Evolutionary conservation across 2,797 vertebrate species (phyloP).

Genomic region (Hippoglossus hippoglossus): DNA sequence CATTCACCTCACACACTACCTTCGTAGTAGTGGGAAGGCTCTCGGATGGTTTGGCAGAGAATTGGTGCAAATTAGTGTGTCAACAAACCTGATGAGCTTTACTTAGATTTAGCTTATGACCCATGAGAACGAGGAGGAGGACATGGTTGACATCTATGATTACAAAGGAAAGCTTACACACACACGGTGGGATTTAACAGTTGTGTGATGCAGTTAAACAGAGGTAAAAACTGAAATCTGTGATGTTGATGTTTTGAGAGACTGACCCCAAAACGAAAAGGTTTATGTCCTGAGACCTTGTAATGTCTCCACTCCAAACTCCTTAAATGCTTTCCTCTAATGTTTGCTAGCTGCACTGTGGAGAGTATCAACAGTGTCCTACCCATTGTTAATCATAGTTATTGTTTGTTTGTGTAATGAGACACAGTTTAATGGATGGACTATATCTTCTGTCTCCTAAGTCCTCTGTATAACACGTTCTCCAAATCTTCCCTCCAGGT

Average conservation of each 20-base stretch:
- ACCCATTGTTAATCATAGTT: background rate
- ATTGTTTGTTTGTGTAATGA: background rate
- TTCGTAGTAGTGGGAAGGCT: background rate
- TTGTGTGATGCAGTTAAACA: too few species aligned
- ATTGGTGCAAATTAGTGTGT: slow-evolving; percentile 60
- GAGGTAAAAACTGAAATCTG: too few species aligned
- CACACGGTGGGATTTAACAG: background rate
- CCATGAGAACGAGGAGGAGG: slow-evolving; percentile 32
- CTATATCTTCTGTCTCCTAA: background rate
- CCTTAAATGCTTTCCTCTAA: background rate
- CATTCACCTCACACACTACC: too few species aligned
- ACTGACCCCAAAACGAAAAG: too few species aligned
- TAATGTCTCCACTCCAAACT: background rate
- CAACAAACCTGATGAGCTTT: slow-evolving; percentile 61
- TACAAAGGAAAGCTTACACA: background rate
- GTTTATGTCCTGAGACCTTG: background rate
- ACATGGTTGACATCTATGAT: slow-evolving; percentile 2
- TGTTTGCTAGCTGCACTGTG: background rate
- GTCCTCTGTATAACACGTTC: background rate
- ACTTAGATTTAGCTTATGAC: slow-evolving; percentile 43
- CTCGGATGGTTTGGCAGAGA: slow-evolving; percentile 45
- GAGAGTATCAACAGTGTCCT: too few species aligned
- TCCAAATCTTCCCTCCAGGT: background rate
- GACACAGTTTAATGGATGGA: background rate
- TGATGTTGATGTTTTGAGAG: too few species aligned